These are phyloP conservation scores for Limnephilus lunatus DNA, from an alignment of 2,888 invertebrate genomes.

Conservation along the genomic window DNA sequence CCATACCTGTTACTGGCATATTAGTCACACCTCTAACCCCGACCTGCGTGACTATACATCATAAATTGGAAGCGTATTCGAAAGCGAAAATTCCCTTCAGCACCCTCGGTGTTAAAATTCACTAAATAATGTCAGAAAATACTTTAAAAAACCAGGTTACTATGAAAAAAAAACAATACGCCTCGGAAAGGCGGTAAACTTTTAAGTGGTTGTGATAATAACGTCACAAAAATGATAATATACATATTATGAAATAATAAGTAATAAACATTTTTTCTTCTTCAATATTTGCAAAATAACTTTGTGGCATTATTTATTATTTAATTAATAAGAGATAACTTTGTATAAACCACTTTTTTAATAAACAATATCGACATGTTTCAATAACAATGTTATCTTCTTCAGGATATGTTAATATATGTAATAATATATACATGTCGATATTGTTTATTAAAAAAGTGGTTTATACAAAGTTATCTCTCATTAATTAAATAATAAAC, in stretches of 20 bases:
- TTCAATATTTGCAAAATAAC: too few relatives aligned
- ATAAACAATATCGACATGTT: too few relatives aligned
- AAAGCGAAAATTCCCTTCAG: conserved; percentile 23
- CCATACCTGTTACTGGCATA: too few relatives aligned
- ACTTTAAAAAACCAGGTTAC: conserved; percentile 26
- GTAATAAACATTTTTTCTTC: not conserved
- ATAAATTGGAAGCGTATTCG: conserved; percentile 35
- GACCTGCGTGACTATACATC: conserved; percentile 39
- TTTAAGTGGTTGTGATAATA: not conserved
- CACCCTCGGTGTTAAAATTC: conserved; percentile 37
- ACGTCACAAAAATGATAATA: not conserved
- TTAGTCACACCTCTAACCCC: not conserved
- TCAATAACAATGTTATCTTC: too few relatives aligned
- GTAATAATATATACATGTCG: too few relatives aligned
- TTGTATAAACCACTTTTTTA: too few relatives aligned
- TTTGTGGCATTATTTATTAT: too few relatives aligned
- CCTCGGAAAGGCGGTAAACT: not conserved
- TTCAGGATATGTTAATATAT: too few relatives aligned
- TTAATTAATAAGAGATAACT: too few relatives aligned
- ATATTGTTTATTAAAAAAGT: too few relatives aligned
- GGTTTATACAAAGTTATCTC: too few relatives aligned
- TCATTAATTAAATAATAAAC: too few relatives aligned
- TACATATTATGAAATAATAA: not conserved
- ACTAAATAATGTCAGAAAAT: conserved; percentile 21
- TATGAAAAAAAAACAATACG: not conserved